These are phyloP conservation scores for Gibbula magus DNA, from an alignment of 2,888 invertebrate species.

Conservation along the genomic window DNA sequence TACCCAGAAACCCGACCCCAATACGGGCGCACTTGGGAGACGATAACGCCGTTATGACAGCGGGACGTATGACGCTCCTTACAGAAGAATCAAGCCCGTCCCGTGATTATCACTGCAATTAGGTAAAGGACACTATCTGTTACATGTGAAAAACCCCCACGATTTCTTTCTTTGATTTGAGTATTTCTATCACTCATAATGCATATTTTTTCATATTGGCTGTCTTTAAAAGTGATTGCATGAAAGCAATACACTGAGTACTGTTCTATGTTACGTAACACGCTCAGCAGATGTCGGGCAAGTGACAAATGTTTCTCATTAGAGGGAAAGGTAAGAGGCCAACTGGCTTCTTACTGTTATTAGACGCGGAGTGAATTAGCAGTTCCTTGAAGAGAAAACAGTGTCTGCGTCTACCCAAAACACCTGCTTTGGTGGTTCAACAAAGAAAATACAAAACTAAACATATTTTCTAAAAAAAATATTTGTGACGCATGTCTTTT, in stretches of 20 bases:
- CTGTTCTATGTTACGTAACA: not conserved
- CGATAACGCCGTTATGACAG: not conserved
- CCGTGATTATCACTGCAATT: not conserved
- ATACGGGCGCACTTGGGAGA: not conserved
- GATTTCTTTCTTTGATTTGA: not conserved
- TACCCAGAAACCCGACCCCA: not conserved
- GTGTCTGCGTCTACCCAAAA: not conserved
- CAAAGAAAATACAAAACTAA: not conserved
- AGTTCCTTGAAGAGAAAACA: not conserved
- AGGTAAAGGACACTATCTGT: not conserved
- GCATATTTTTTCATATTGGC: conserved; percentile 8
- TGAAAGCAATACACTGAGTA: not conserved
- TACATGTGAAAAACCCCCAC: not conserved
- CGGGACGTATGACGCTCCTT: not conserved
- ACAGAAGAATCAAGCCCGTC: not conserved
- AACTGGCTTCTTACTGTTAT: not conserved
- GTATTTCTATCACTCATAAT: conserved; percentile 2
- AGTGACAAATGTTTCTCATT: conserved; percentile 3
- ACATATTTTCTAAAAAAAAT: not conserved
- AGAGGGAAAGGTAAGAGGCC: not conserved
- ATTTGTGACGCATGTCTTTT: too few relatives aligned
- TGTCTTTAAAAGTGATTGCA: conserved; percentile 1
- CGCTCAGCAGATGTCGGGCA: not conserved
- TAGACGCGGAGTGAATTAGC: not conserved
- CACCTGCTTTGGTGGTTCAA: not conserved